phyloP scores from a whole-genome alignment of 2,797 vertebrate species.

The Acridotheres tristis region DNA sequence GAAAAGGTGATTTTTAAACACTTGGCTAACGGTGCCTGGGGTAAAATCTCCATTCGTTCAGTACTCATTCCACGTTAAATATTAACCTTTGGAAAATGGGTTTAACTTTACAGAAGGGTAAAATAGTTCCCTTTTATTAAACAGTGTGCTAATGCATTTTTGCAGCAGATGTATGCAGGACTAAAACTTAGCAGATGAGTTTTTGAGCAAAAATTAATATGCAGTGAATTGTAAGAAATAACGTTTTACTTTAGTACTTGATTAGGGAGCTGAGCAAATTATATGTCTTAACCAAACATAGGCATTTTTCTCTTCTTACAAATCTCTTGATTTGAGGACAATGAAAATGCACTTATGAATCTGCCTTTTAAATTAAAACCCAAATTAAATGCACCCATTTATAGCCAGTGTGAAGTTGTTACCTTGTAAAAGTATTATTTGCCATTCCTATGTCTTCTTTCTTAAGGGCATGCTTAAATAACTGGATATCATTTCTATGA shows the following conservation, averaged over 20 bases:
- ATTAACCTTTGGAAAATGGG: slow-evolving; percentile 29
- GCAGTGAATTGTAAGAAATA: not conserved
- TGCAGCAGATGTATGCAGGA: not conserved
- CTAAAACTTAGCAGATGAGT: not conserved
- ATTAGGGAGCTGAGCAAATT: not conserved
- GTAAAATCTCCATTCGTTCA: slow-evolving; percentile 13
- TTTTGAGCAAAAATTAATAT: not conserved
- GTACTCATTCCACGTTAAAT: slow-evolving; percentile 1
- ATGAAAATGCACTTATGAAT: not conserved
- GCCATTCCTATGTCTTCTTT: not conserved
- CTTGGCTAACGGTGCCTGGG: not conserved
- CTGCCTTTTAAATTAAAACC: not conserved
- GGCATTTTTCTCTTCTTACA: not conserved
- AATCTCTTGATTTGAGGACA: not conserved
- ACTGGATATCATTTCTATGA: not conserved
- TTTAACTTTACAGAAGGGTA: slow-evolving; percentile 9
- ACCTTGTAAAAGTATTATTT: not conserved
- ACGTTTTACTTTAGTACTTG: not conserved
- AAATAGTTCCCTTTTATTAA: not conserved
- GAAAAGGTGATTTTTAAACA: slow-evolving; percentile 9
- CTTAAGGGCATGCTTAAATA: not conserved
- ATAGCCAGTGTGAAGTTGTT: not conserved
- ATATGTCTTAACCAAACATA: not conserved
- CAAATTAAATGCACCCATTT: not conserved
- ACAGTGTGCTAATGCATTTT: not conserved